Percentiles rank a stretch among this genome's conserved stretches.
phyloP scores from a whole-genome alignment of 2,113 vertebrate species.

The Ophiodon elongatus region DNA sequence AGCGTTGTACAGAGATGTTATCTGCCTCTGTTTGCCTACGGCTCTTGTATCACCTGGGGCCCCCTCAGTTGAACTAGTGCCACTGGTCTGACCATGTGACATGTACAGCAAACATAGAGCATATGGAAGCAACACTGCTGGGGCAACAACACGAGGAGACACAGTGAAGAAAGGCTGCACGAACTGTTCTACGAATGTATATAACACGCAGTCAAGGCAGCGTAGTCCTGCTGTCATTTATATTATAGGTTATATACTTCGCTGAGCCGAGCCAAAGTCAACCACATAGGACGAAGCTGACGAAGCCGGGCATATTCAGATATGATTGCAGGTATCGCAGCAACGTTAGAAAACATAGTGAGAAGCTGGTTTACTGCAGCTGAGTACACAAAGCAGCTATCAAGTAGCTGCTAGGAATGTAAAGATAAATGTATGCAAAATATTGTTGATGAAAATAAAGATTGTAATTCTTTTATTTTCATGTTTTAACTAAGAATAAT shows the following conservation, averaged over 20 bases:
- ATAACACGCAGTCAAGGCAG: neutral
- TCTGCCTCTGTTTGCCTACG: conserved; percentile 67
- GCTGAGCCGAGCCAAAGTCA: conserved; percentile 6
- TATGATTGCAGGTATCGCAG: neutral
- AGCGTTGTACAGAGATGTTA: conserved; percentile 56
- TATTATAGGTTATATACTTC: neutral
- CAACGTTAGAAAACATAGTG: neutral
- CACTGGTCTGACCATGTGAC: conserved; percentile 68
- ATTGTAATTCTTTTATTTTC: neutral
- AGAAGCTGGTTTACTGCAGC: neutral
- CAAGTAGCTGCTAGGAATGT: neutral
- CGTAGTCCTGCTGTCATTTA: conserved; percentile 3
- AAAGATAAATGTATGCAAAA: neutral
- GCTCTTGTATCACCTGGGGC: conserved; percentile 66
- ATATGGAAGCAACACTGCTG: conserved; percentile 51
- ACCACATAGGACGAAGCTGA: conserved; percentile 8
- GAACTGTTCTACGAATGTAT: neutral
- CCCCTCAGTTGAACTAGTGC: conserved; percentile 45
- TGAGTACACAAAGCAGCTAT: neutral
- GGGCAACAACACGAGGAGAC: conserved; percentile 37
- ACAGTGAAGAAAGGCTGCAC: conserved; percentile 3
- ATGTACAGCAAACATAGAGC: conserved; percentile 66
- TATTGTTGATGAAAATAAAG: neutral
- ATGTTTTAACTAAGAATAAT: conserved; percentile 1
- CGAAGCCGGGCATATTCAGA: neutral